Base-by-base conservation (phyloP, 2,113 vertebrate genomes). In the Oophaga pumilio region DNA sequence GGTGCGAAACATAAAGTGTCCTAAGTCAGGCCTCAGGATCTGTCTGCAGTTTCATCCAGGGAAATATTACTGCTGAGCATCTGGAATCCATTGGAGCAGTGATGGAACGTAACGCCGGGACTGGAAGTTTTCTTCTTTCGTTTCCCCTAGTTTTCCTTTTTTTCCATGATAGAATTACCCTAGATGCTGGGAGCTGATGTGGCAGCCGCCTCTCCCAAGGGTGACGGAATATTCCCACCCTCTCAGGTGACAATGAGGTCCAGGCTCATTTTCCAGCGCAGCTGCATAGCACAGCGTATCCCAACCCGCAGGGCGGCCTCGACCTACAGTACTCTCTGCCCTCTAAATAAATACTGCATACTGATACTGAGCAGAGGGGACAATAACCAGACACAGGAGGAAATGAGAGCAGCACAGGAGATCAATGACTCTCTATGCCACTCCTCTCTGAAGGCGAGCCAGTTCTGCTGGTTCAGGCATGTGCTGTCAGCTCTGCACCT, bases 161-260 rank as follows among this genome's bases (percentile, higher is more conserved):
- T 5, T 17, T n/a, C 90, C 64, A 0, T n/a, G 89, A 26, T 50
- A 79, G 90, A 7, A 89, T 90, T 0, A 60, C 85, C 18, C 15
- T 18, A 80, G 24, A 79, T 89, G 84, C 85, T 87, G 90, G 24
- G 85, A 79, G 92, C 88, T 92, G 94, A 94, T 91, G 93, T 94
- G 93, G 94, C 92, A 82, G 74, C n/a, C 4, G 66, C 69, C 57
- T 62, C 59, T 24, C 62, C 53, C 33, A 6, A 20, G 17, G 86
- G 90, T 94, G 93, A 93, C 93, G 94, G 92, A 92, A 89, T 50
- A 14, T 86, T 53, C 81, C 87, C 6, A 60, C 87, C 89, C 69
- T 92, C 92, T 92, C 95, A 95, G 95, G 94, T 95, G 94, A 88
- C 91, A 89, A 26, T 87, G 78, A 60, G 59, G 18, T 53, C 14